These are phyloP conservation scores for Sebastes wilsoni DNA, from an alignment of 2,797 vertebrate species.

Conservation along the genomic window DNA sequence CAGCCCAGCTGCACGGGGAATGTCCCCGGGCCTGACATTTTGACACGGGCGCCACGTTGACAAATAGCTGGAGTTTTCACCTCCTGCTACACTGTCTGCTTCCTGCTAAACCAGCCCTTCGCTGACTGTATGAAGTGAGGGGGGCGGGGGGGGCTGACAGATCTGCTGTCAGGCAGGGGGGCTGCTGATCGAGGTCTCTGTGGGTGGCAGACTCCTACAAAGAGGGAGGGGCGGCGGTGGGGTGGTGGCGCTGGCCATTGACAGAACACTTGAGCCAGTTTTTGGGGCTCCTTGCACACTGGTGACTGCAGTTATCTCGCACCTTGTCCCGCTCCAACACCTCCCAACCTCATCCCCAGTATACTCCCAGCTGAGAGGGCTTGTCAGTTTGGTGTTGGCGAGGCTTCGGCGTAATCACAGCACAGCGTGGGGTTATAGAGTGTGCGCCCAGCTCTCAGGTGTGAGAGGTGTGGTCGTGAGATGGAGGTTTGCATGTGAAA, in stretches of 20 bases:
- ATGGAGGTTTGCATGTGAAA: conserved; percentile 6
- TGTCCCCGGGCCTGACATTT: conserved; percentile 86
- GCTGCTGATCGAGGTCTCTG: conserved; percentile 83
- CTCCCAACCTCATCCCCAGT: background rate
- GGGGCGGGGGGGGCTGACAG: conserved; percentile 75
- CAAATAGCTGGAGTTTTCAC: conserved; percentile 89
- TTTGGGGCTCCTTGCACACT: conserved; percentile 35
- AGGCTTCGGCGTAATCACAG: conserved; percentile 41
- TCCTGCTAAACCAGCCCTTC: conserved; percentile 78
- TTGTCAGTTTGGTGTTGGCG: conserved; percentile 65
- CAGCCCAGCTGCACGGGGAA: conserved; percentile 85
- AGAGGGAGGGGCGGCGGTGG: conserved; percentile 30
- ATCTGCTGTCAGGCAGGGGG: conserved; percentile 80
- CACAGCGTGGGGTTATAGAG: conserved; percentile 21
- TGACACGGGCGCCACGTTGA: conserved; percentile 87
- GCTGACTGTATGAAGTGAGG: conserved; percentile 77
- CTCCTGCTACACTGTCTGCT: conserved; percentile 87
- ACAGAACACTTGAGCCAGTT: conserved; percentile 62
- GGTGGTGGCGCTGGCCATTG: conserved; percentile 50
- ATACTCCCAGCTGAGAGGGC: conserved; percentile 54
- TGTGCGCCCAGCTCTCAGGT: background rate
- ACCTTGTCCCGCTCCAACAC: background rate
- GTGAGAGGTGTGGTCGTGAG: conserved; percentile 10
- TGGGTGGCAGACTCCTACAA: conserved; percentile 80
- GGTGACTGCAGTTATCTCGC: conserved; percentile 51